Conservation (phyloP, 2,113 vertebrate species). For the Grantiella picta region DNA sequence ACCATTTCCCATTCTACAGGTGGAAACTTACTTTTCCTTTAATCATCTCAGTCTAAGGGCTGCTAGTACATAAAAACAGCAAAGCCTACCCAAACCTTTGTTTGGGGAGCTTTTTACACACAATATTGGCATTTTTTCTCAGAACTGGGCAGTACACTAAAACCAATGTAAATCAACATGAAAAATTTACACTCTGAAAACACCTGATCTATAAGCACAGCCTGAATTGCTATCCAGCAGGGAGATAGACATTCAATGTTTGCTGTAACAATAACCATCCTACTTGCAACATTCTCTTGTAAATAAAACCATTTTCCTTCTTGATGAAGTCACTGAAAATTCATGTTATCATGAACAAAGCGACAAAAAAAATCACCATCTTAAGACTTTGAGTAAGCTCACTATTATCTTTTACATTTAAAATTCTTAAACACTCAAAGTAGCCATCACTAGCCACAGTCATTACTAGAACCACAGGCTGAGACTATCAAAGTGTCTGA, state of each 20-base stretch:
- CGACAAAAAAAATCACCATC: background rate
- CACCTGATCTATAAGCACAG: background rate
- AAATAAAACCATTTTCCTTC: background rate
- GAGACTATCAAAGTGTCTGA: background rate
- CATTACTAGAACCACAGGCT: background rate
- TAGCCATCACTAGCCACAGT: background rate
- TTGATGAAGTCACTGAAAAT: background rate
- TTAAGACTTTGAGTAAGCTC: background rate
- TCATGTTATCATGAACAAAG: background rate
- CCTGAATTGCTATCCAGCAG: background rate
- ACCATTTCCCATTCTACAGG: background rate
- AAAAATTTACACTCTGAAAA: background rate
- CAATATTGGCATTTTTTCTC: background rate
- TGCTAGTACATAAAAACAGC: background rate
- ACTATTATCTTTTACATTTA: background rate
- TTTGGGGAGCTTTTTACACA: background rate
- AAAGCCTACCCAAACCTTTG: background rate
- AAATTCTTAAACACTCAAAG: background rate
- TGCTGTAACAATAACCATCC: background rate
- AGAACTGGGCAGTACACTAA: background rate
- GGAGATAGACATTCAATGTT: background rate
- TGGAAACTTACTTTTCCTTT: background rate
- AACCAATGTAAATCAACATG: background rate
- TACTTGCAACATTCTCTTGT: background rate
- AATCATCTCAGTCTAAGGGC: background rate